phyloP scores from a whole-genome alignment of 2,797 vertebrate species.

The Margarornis squamiger region DNA sequence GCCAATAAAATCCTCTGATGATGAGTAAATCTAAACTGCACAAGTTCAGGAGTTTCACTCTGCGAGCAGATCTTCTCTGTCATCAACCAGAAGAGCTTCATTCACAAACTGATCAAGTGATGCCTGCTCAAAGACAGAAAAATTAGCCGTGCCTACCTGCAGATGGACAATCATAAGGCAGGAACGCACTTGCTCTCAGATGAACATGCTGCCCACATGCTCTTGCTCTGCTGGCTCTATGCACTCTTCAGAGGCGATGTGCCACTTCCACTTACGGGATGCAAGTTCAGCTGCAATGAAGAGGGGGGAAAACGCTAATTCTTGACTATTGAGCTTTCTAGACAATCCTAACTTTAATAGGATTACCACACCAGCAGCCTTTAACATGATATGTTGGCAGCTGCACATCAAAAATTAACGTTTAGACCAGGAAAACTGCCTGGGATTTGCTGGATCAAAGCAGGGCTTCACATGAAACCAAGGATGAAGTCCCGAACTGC shows the following conservation, averaged over 20 bases:
- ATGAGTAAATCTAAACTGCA: neutral
- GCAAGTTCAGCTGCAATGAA: neutral
- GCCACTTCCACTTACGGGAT: fast-evolving
- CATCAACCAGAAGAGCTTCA: neutral
- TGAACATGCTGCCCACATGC: neutral
- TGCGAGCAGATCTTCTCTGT: fast-evolving
- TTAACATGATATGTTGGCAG: neutral
- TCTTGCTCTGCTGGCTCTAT: neutral
- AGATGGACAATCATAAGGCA: neutral
- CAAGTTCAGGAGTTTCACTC: neutral
- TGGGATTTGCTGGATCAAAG: neutral
- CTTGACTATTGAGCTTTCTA: fast-evolving
- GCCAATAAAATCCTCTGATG: neutral
- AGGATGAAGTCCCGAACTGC: neutral
- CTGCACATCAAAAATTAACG: fast-evolving
- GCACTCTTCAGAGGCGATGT: fast-evolving
- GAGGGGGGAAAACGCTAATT: fast-evolving
- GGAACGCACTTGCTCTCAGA: neutral
- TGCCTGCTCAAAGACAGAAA: neutral
- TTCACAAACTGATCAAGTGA: neutral
- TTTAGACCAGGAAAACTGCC: neutral
- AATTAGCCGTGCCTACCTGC: neutral
- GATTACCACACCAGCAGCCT: neutral
- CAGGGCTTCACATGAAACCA: neutral
- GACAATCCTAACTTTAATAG: neutral